A percentile compares a stretch with the other conserved stretches of the same genome.
These are phyloP conservation scores for Antigone vipio DNA, from an alignment of 2,113 vertebrate genomes.

Conservation along the genomic window DNA sequence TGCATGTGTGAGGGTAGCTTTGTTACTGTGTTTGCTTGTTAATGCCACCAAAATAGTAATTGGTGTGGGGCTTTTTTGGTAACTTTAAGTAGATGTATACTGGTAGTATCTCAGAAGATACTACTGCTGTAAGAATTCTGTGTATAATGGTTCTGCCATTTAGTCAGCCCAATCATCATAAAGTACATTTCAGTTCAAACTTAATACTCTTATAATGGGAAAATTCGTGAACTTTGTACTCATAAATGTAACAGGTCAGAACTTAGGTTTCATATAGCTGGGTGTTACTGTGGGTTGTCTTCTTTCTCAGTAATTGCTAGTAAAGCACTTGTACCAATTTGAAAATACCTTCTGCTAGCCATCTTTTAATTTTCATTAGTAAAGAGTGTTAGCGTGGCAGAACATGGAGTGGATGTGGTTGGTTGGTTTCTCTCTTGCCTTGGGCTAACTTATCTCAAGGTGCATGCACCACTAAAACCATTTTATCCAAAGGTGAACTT, in stretches of 20 bases:
- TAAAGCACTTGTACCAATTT: background rate
- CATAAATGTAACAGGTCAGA: background rate
- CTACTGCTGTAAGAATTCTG: accelerated
- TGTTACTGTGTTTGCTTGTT: background rate
- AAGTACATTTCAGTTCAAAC: background rate
- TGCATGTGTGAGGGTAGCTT: background rate
- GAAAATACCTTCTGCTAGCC: background rate
- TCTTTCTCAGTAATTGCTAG: background rate
- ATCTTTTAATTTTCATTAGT: background rate
- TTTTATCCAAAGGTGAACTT: background rate
- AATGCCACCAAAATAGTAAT: background rate
- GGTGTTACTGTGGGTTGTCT: background rate
- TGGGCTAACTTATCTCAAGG: background rate
- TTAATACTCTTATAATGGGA: background rate
- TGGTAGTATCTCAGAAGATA: background rate
- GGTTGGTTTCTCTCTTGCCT: background rate
- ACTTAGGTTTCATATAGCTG: background rate
- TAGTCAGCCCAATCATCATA: background rate
- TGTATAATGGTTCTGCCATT: background rate
- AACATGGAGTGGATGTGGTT: background rate
- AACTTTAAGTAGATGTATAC: background rate
- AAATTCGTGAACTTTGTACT: background rate
- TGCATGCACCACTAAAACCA: background rate
- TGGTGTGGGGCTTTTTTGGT: accelerated
- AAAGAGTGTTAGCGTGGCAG: background rate